Evolutionary conservation across 2,888 invertebrate species (phyloP).

Genomic region (Trichogramma evanescens): DNA sequence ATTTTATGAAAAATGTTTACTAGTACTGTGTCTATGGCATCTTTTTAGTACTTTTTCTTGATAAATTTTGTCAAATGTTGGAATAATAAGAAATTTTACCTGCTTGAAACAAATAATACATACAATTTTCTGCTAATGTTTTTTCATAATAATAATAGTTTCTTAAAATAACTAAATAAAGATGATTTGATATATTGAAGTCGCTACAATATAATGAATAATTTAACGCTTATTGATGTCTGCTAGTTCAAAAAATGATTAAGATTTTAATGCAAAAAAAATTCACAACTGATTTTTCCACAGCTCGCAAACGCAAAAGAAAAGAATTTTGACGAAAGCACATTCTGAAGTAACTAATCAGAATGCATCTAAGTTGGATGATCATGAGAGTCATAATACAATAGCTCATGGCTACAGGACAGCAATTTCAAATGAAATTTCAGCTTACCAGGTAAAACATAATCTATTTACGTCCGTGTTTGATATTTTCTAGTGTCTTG

Average conservation of each 20-base stretch:
- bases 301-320: slow-evolving; percentile 77
- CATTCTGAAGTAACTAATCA: slow-evolving; percentile 66
- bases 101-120: neutral
- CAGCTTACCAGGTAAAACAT: slow-evolving; percentile 42
- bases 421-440: slow-evolving; percentile 51
- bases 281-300: slow-evolving; percentile 23
- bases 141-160: neutral
- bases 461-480: neutral
- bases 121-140: neutral
- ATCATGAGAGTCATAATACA: slow-evolving; percentile 52
- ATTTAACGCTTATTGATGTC: neutral
- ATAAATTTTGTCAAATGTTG: neutral
- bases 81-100: neutral
- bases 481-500: neutral
- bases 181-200: neutral
- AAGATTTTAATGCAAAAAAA: neutral
- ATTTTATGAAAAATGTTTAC: neutral
- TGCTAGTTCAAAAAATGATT: neutral
- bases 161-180: neutral
- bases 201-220: too few species aligned
- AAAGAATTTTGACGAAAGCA: slow-evolving; percentile 78
- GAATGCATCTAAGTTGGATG: slow-evolving; percentile 56
- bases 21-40: neutral
- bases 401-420: slow-evolving; percentile 48
- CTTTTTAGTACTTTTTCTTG: neutral